Evolutionary conservation across 2,797 vertebrate genomes (phyloP).

Genomic region (Muraenolepis orangiensis): DNA sequence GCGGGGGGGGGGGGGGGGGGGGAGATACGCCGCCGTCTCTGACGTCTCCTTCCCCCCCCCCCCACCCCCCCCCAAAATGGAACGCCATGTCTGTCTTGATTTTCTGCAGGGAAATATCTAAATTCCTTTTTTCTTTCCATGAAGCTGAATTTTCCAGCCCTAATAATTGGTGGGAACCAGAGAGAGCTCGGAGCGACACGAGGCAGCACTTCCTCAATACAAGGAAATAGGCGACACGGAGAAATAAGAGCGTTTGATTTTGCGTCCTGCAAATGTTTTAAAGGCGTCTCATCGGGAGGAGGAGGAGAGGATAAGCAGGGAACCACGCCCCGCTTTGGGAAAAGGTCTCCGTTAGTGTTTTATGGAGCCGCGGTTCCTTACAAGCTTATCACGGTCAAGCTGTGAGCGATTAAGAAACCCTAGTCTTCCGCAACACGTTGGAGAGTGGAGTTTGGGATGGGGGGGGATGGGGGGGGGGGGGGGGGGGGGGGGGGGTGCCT

Average conservation of each 20-base stretch:
- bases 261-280: constrained; percentile 32
- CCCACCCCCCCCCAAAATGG: constrained; percentile 45
- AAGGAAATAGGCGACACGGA: no score
- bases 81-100: constrained; percentile 59
- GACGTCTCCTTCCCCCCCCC: constrained; percentile 46
- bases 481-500: no score
- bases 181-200: constrained; percentile 22
- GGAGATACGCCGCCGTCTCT: constrained; percentile 44
- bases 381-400: constrained; percentile 40
- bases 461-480: no score
- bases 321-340: constrained; percentile 17
- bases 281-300: constrained; percentile 21
- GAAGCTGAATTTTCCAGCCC: constrained; percentile 38
- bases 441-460: constrained; percentile 23
- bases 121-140: constrained; percentile 52
- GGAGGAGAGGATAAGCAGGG: constrained; percentile 23
- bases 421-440: constrained; percentile 20
- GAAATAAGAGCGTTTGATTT: no score
- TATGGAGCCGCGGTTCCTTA: constrained; percentile 33
- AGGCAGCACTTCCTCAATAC: not conserved
- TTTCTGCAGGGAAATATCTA: constrained; percentile 56
- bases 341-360: constrained; percentile 28
- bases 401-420: constrained; percentile 28
- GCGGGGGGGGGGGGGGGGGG: no score
- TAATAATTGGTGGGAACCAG: constrained; percentile 15